Evolutionary conservation across 2,113 vertebrate genomes (phyloP).

Genomic region (Mus spicilegus): DNA sequence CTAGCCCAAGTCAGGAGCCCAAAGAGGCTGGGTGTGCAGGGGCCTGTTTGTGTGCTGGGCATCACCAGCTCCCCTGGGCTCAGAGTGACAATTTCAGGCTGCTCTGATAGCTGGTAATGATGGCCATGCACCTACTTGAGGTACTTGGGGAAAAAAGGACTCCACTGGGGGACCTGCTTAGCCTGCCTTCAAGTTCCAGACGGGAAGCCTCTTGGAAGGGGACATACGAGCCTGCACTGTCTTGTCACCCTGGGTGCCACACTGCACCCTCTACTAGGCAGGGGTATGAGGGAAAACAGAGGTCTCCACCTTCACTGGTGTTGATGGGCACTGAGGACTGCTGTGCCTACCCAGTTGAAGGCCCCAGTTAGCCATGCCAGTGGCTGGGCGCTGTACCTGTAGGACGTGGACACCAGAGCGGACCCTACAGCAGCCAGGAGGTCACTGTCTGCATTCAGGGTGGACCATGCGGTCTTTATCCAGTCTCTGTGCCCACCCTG

Average conservation of each 20-base stretch:
- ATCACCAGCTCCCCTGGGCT: accelerated
- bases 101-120: accelerated
- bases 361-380: background rate
- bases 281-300: no score
- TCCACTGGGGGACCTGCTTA: accelerated
- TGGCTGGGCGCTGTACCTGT: accelerated
- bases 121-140: accelerated
- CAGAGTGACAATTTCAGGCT: accelerated
- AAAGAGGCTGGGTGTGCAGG: background rate
- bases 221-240: background rate
- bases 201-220: background rate
- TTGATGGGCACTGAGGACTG: accelerated
- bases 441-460: background rate
- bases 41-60: background rate
- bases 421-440: background rate
- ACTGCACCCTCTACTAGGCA: accelerated
- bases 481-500: background rate
- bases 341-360: background rate
- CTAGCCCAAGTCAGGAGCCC: background rate
- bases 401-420: accelerated
- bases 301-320: accelerated
- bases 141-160: background rate
- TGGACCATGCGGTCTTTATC: accelerated
- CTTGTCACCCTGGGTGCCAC: background rate
- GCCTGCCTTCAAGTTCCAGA: no score